A percentile compares a stretch with the other conserved stretches of the same genome.
Evolutionary conservation across 2,113 vertebrate species (phyloP).

Genomic region (Raja brachyura): DNA sequence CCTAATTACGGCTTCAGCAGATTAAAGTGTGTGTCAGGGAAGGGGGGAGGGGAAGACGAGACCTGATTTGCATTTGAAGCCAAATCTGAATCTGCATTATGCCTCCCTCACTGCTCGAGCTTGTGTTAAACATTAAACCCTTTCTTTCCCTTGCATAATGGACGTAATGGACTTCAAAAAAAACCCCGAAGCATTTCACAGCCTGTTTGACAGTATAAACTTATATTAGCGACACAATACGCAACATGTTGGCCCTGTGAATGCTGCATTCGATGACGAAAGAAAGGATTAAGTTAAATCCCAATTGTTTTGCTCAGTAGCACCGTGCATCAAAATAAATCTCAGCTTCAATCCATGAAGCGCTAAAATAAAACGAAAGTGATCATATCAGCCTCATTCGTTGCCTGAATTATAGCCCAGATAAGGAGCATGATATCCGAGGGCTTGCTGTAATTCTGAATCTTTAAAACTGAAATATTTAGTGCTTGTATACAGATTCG

Average conservation of each 20-base stretch:
- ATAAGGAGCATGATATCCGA: neutral
- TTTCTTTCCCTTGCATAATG: slow-evolving; percentile 45
- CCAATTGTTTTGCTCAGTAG: slow-evolving; percentile 26
- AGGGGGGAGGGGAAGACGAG: slow-evolving; percentile 46
- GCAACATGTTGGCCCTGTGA: neutral
- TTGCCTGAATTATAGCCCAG: neutral
- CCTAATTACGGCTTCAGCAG: slow-evolving; percentile 55
- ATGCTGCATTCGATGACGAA: slow-evolving; percentile 22
- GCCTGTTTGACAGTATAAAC: slow-evolving; percentile 29
- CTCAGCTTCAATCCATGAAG: neutral
- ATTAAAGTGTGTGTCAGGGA: slow-evolving; percentile 52
- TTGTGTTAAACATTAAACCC: slow-evolving; percentile 63
- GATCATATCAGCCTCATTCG: neutral
- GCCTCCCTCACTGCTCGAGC: slow-evolving; percentile 58
- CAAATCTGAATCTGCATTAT: slow-evolving; percentile 57
- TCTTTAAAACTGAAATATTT: neutral
- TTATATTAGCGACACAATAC: slow-evolving; percentile 31
- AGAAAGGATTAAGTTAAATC: slow-evolving; percentile 26
- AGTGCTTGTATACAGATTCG: neutral
- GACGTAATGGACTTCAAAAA: slow-evolving; percentile 45
- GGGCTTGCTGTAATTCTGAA: neutral
- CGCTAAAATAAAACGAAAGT: neutral
- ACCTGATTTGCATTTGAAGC: slow-evolving; percentile 60
- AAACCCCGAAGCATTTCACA: slow-evolving; percentile 30
- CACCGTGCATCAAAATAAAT: slow-evolving; percentile 5